These are phyloP conservation scores for Hermetia illucens DNA, from an alignment of 1,140 invertebrate genomes.

Conservation along the genomic window DNA sequence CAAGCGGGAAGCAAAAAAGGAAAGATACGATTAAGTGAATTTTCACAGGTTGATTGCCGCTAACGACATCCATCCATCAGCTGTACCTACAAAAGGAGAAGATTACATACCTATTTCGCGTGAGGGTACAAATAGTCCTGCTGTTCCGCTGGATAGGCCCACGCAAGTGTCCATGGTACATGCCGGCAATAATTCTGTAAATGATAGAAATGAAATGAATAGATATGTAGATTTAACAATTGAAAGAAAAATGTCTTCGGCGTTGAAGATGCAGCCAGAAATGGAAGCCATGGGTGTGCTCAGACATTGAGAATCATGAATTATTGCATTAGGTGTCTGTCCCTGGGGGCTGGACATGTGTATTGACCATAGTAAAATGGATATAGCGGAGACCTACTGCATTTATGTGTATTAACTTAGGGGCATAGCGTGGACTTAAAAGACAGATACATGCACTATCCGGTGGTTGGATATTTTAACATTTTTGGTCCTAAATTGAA, in stretches of 20 bases:
- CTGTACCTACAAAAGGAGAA: constrained; percentile 4
- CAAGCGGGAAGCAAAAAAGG: too few species aligned
- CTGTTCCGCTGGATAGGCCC: constrained; percentile 38
- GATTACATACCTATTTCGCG: too few species aligned
- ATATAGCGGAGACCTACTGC: too few species aligned
- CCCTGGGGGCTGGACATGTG: neutral
- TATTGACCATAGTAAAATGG: too few species aligned
- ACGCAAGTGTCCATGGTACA: constrained; percentile 34
- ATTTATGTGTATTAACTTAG: too few species aligned
- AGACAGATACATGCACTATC: too few species aligned
- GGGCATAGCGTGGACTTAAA: too few species aligned
- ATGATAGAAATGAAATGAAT: constrained; percentile 8
- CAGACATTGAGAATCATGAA: neutral
- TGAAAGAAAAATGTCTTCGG: neutral
- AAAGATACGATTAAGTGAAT: too few species aligned
- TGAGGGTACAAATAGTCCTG: constrained; percentile 17
- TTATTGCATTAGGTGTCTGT: neutral
- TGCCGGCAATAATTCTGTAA: constrained; percentile 16
- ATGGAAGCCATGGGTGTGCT: neutral
- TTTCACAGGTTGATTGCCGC: too few species aligned
- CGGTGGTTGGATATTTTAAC: too few species aligned
- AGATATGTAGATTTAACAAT: neutral
- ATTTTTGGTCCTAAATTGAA: too few species aligned
- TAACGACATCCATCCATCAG: too few species aligned
- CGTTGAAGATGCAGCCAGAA: neutral